Percentiles rank a stretch among this genome's conserved stretches.
phyloP scores from a whole-genome alignment of 1,140 invertebrate genomes.

The Zaprionus vittiger region DNA sequence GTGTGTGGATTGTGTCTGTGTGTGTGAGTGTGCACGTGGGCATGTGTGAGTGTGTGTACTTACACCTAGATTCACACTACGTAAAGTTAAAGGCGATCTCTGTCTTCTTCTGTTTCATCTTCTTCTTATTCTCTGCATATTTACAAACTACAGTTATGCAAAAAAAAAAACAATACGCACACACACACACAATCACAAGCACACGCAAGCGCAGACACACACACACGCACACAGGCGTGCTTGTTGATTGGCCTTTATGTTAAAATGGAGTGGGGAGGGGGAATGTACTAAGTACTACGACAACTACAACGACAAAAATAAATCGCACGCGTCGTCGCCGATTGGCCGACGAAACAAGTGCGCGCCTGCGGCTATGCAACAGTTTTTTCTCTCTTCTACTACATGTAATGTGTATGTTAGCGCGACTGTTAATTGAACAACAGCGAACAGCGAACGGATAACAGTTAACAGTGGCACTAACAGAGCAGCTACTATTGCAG shows the following conservation, averaged over 20 bases:
- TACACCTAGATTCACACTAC: constrained; percentile 46
- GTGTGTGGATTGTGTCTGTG: constrained; percentile 14
- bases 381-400: constrained; percentile 29
- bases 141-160: constrained; percentile 60
- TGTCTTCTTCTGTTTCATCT: constrained; percentile 32
- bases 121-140: constrained; percentile 40
- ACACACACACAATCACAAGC: constrained; percentile 4
- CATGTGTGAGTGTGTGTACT: constrained; percentile 34
- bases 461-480: constrained; percentile 8
- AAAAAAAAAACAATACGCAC: constrained; percentile 19
- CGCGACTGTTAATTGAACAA: constrained; percentile 24
- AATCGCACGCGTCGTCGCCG: constrained; percentile 25
- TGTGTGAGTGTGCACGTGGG: constrained; percentile 13
- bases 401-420: constrained; percentile 23
- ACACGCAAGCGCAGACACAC: not conserved
- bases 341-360: constrained; percentile 20
- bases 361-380: constrained; percentile 57
- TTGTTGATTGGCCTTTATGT: constrained; percentile 50
- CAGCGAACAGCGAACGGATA: constrained; percentile 8
- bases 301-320: constrained; percentile 41
- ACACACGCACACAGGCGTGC: constrained; percentile 13
- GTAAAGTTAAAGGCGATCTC: constrained; percentile 40
- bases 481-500: not conserved
- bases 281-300: constrained; percentile 56
- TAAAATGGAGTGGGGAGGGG: constrained; percentile 47